A percentile compares a stretch with the other conserved stretches of the same genome.
phyloP scores from a whole-genome alignment of 2,113 vertebrate genomes.

The Parus major region DNA sequence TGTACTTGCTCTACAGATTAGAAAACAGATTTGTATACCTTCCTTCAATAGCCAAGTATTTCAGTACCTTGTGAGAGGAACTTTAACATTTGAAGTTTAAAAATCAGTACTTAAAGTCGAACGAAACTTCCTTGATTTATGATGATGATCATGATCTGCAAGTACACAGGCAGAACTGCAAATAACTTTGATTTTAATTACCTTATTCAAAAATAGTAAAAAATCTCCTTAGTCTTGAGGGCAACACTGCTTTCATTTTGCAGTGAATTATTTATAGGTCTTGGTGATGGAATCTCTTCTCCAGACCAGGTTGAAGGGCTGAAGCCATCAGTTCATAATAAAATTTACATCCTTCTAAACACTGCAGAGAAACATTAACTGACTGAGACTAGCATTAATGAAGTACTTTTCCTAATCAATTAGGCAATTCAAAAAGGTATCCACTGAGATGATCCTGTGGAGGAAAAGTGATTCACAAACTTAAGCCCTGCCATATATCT shows the following conservation, averaged over 20 bases:
- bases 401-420: background rate
- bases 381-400: background rate
- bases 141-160: constrained; percentile 3
- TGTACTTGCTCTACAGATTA: constrained; percentile 39
- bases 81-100: background rate
- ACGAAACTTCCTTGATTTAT: background rate
- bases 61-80: background rate
- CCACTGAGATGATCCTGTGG: background rate
- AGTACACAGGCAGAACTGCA: background rate
- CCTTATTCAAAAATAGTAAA: background rate
- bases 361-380: background rate
- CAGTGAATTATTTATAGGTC: background rate
- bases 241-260: background rate
- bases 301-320: background rate
- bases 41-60: background rate
- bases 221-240: background rate
- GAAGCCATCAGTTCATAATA: background rate
- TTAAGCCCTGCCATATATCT: background rate
- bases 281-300: background rate
- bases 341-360: background rate
- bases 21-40: background rate
- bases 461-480: background rate
- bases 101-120: background rate
- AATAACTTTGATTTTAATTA: constrained; percentile 28
- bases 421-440: background rate